These are phyloP conservation scores for Potamilus streckersoni DNA, from an alignment of 1,140 invertebrate genomes.

Conservation along the genomic window DNA sequence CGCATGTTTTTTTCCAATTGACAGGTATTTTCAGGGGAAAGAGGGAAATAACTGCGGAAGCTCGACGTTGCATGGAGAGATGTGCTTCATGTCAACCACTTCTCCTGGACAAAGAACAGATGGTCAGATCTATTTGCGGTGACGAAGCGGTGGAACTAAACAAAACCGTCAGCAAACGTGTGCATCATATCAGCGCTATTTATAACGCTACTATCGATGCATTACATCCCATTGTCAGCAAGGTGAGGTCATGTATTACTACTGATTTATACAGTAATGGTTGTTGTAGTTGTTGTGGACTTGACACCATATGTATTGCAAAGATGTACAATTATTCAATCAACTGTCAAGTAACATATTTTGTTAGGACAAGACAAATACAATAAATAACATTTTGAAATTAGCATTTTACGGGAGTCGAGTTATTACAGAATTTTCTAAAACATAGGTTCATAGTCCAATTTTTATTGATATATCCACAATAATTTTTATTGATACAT, in stretches of 20 bases:
- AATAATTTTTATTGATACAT: too few species aligned
- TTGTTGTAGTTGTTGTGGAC: too few species aligned
- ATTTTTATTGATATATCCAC: too few species aligned
- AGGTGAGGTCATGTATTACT: constrained; percentile 1
- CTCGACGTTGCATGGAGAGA: constrained; percentile 14
- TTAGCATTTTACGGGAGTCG: too few species aligned
- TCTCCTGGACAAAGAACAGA: neutral
- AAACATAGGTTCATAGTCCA: too few species aligned
- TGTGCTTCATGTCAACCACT: constrained; percentile 20
- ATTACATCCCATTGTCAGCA: constrained; percentile 15
- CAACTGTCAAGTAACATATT: too few species aligned
- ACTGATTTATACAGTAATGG: too few species aligned
- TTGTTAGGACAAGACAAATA: too few species aligned
- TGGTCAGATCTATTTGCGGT: constrained; percentile 13
- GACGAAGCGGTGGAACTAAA: constrained; percentile 12
- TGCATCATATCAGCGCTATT: neutral
- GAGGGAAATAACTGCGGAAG: constrained; percentile 9
- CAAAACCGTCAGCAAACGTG: constrained; percentile 3
- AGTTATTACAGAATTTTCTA: too few species aligned
- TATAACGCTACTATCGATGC: constrained; percentile 14
- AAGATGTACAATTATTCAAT: too few species aligned
- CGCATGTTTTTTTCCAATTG: neutral
- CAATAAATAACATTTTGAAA: too few species aligned
- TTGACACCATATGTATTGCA: too few species aligned
- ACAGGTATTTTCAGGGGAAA: constrained; percentile 12